Evolutionary conservation across 2,888 invertebrate genomes (phyloP), one percentile per base, ranked within the genome.

Genomic region (Standfussiana lucernea): DNA sequence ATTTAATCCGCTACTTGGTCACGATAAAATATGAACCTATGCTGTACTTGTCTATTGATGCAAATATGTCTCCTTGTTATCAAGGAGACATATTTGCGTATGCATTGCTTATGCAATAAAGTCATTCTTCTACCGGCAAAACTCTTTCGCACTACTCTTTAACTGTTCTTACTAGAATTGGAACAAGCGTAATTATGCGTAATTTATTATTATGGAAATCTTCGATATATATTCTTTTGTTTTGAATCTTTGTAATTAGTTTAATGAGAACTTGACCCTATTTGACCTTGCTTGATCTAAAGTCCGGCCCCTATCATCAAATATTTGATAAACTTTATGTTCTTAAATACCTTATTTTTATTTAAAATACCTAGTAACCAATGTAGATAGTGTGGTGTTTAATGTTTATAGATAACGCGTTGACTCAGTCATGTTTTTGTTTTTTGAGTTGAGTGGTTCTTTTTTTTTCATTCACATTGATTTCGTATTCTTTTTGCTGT

Each of bases 181-280:
- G 10, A 21, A 18, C 37, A 1, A 45, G 8, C 28, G 4, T n/a
- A 35, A 1, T 62, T 40, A 40, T 64, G n/a, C 50, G 70, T 42
- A 67, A 15, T 64, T 68, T 40, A 37, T 50, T 64, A 32, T 65
- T 61, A 61, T 6, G 42, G 28, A 61, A 53, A 35, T 37, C 13
- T 62, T 45, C n/a, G 11, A 4, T 66, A 24, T n/a, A 74, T n/a
- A 37, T 53, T 56, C 0, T 72, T 66, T 66, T 64, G 66, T 65
- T 72, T 81, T 75, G 15, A 62, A 71, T 76, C 40, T 75, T 56
- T 61, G 35, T 76, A 65, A 72, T 56, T 72, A 69, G 37, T 78
- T 62, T 77, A 79, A 83, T 77, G 66, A 75, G 64, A 80, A 76
- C 80, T 83, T 85, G 72, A 68, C 73, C 65, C 59, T 59, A 13